Evolutionary conservation across 2,888 invertebrate species (phyloP), one percentile per base, ranked within the genome.

Genomic region (Andricus curvator): DNA sequence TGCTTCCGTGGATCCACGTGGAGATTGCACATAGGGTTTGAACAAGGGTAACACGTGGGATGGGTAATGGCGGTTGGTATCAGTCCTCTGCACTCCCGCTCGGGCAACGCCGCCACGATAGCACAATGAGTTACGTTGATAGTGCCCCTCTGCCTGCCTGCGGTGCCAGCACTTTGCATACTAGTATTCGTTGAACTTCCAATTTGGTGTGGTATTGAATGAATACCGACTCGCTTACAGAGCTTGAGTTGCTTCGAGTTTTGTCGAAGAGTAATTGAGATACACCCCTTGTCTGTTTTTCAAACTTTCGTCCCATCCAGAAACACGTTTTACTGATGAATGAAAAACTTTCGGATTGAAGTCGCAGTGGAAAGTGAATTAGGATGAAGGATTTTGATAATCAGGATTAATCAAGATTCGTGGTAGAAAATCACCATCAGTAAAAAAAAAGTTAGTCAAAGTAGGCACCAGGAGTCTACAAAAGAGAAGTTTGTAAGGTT

Each of bases 11-110:
- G 62, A 84, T 81, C 70, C 84, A 74, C 83, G 77, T 83, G 84
- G 84, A 87, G 88, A 88, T 88, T 86, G 88, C 86, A 88, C 85
- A 81, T 83, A 83, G 85, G 85, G 85, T 84, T 87, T 85, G 87
- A 78, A 81, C 81, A 84, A 80, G 85, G 82, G 86, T 79, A 85
- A 86, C 84, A 84, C 80, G 22, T 82, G 84, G 86, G 83, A 79
- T 83, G 84, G 84, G 84, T 84, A 85, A 85, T 85, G 82, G 84
- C 64, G 74, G 86, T 80, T 84, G 85, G 86, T 88, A 88, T 88
- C 89, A 88, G 89, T 86, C 86, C 86, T 83, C 88, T 87, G 86
- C 89, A 88, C 87, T 86, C 89, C 79, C 70, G 70, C 56, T 81
- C 65, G 79, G 78, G 82, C 82, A 82, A 82, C 82, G 82, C 85